Evolutionary conservation across 2,888 invertebrate genomes (phyloP).

Genomic region (Smittia aterrima): DNA sequence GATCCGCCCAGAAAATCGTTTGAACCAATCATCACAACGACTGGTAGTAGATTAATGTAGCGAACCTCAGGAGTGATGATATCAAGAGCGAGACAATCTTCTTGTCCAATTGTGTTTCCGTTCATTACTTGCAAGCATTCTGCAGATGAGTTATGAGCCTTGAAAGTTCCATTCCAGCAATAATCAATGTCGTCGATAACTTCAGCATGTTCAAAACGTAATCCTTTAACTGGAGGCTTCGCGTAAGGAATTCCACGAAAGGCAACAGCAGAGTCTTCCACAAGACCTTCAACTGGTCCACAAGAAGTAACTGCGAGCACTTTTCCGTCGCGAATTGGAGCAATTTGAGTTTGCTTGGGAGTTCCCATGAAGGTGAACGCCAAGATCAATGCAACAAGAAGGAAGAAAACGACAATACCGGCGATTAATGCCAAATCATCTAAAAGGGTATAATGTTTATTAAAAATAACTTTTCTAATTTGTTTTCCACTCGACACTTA

Average conservation of each 20-base stretch:
- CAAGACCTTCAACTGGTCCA: conserved; percentile 73
- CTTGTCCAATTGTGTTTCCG: conserved; percentile 66
- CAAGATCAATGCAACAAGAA: conserved; percentile 63
- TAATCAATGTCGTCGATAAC: conserved; percentile 64
- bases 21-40: conserved; percentile 78
- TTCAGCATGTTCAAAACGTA: conserved; percentile 70
- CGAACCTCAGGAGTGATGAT: conserved; percentile 74
- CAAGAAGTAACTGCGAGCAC: conserved; percentile 73
- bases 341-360: conserved; percentile 57
- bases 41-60: conserved; percentile 75
- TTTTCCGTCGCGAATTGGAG: conserved; percentile 69
- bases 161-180: conserved; percentile 76
- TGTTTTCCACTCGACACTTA: conserved; percentile 53
- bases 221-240: conserved; percentile 65
- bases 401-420: conserved; percentile 60
- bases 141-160: conserved; percentile 65
- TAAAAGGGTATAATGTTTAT: conserved; percentile 44
- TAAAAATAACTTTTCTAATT: not conserved
- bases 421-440: conserved; percentile 61
- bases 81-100: conserved; percentile 81
- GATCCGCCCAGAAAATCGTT: conserved; percentile 76
- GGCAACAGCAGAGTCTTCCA: conserved; percentile 75
- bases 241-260: conserved; percentile 84
- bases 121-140: conserved; percentile 70
- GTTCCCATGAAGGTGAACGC: conserved; percentile 62